Percentiles rank a stretch among this genome's conserved stretches.
phyloP scores from a whole-genome alignment of 2,113 vertebrate genomes.

The Excalfactoria chinensis region DNA sequence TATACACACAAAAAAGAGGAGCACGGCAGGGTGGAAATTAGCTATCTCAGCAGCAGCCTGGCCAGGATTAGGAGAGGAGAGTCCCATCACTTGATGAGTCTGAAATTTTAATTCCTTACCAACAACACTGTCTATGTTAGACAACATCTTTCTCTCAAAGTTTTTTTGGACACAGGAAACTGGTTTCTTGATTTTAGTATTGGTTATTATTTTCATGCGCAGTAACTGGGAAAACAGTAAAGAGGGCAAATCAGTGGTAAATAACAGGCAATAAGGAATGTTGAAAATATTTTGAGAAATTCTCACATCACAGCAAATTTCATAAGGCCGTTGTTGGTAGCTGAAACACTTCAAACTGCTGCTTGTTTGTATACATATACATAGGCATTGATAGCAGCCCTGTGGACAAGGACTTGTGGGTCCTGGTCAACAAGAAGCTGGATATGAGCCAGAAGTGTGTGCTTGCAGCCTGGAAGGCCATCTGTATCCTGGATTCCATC shows the following conservation, averaged over 20 bases:
- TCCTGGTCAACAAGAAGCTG: too few species aligned
- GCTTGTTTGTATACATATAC: neutral
- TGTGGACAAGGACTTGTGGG: too few species aligned
- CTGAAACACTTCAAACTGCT: neutral
- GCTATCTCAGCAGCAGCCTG: neutral
- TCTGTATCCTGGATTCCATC: too few species aligned
- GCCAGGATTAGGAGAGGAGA: neutral
- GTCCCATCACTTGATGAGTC: neutral
- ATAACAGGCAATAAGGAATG: neutral
- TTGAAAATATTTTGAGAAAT: neutral
- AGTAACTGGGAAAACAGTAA: constrained; percentile 28
- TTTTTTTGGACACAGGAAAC: constrained; percentile 1
- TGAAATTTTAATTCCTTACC: neutral
- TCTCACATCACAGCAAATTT: neutral
- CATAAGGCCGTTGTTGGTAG: neutral
- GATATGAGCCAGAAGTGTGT: too few species aligned
- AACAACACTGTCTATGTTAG: rapidly evolving
- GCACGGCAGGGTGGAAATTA: neutral
- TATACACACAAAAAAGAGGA: neutral
- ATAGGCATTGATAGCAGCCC: neutral
- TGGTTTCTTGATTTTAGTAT: constrained; percentile 69
- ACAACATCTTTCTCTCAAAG: neutral
- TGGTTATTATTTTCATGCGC: constrained; percentile 72
- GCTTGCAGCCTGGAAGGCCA: too few species aligned
- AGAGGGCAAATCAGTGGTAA: neutral